Evolutionary conservation across 2,113 vertebrate species (phyloP), one percentile per base, ranked within the genome.

Genomic region (Cepphus grylle): DNA sequence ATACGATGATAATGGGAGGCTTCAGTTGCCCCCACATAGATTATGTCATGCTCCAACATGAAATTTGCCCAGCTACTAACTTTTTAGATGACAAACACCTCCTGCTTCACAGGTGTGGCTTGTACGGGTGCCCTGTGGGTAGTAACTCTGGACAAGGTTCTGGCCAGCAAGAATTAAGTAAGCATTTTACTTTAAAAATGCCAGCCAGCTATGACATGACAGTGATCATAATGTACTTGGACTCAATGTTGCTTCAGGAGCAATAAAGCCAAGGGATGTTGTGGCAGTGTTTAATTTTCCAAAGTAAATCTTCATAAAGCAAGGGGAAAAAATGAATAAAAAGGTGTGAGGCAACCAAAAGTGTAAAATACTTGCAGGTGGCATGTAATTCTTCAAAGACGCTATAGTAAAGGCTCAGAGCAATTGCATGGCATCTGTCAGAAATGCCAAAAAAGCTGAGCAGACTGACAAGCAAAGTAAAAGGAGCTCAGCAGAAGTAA

Each of bases 1-100:
- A 72, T 61, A 17, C 0, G 0, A 5, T 63, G 29, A 19, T 79
- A 67, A 30, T 42, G n/a, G 47, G 49, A 73, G 12, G 36, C 42
- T 65, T 49, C 45, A 34, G 49, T 73, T 77, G 36, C 25, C 20
- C 4, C 16, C 15, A 2, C 2, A 4, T 65, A 26, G 38, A 36
- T 93, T 63, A 15, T 69, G 20, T 82, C 26, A 12, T 34, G 16
- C 36, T 63, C 40, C 27, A 40, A 26, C 26, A 13, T 77, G 29
- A 82, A 47, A 72, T 72, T 65, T 80, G 15, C 23, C 40, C 11
- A 47, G 9, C 34, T 66, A 30, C 50, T 71, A 27, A 65, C 14
- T 71, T 88, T 50, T 63, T 81, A 65, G 19, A 26, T 94, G 73
- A 45, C 38, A 38, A 36, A 65, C 40, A 8, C 0, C 0, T 27